Evolutionary conservation across 2,113 vertebrate species (phyloP), one percentile per base, ranked within the genome.

Genomic region (Parus major): DNA sequence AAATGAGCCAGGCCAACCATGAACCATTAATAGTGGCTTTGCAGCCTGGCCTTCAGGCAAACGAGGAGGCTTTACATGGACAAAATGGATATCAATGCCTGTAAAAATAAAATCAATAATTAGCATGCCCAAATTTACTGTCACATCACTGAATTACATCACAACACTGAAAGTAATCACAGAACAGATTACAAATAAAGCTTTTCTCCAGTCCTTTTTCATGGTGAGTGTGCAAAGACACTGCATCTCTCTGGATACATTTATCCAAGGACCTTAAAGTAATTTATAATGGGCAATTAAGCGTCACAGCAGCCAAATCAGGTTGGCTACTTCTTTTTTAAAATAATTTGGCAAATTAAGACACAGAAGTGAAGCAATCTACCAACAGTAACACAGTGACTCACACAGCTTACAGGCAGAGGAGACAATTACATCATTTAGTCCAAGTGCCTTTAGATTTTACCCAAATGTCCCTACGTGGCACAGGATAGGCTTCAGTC

Each of bases 1-100:
- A 90, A 98, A 98, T 11, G 97, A 98, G 44, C 98, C 98, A 1
- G 98, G 98, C 98, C 98, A 98, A 61, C 98, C 98, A 7, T 98
- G 98, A 29, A 98, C 96, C 98, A 98, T 98, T 49, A 98, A 35
- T 21, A 98, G 71, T 16, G 98, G 98, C 50, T 97, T 97, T 23
- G 97, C 92, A 72, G 86, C 87, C 20, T 25, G 65, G 77, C 97
- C 96, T 11, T 95, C n/a, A 3, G 97, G 96, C 72, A 95, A 76
- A 61, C 3, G 31, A 25, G 81, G 65, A 25, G 98, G 97, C 86
- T 98, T 98, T 47, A 97, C 95, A 0, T 98, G 98, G 89, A 98
- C 86, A 93, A 98, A 98, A 88, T 98, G 98, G 91, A 98, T 95
- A 91, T 98, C 96, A 22, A 98, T 96, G 20, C 98, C 98, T 98